Evolutionary conservation across 2,797 vertebrate species (phyloP).

Genomic region (Rallus crepitans): DNA sequence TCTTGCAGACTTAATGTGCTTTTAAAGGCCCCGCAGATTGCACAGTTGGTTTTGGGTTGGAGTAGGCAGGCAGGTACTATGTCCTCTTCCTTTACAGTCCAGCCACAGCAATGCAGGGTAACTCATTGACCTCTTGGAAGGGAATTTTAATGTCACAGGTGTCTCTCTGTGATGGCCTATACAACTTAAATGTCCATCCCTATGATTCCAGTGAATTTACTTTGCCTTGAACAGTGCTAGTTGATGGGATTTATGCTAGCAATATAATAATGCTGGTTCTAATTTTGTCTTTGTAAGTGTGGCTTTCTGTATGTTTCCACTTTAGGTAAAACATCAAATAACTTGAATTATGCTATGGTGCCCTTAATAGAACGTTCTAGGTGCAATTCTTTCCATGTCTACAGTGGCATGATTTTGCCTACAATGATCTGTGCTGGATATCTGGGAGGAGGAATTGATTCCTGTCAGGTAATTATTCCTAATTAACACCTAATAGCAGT

Average conservation of each 20-base stretch:
- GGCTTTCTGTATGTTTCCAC: background rate
- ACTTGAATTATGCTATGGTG: constrained; percentile 74
- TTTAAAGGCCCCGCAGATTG: background rate
- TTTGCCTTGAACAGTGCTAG: background rate
- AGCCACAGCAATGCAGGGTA: background rate
- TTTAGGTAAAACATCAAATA: constrained; percentile 76
- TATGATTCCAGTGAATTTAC: background rate
- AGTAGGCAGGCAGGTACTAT: background rate
- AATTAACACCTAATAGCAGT: background rate
- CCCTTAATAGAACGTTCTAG: constrained; percentile 69
- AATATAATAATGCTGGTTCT: background rate
- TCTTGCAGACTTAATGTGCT: background rate
- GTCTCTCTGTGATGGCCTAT: background rate
- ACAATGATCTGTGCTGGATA: constrained; percentile 91
- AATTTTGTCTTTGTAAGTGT: background rate
- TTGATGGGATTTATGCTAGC: background rate
- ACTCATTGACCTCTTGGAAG: background rate
- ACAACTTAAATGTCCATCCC: background rate
- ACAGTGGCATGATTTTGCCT: constrained; percentile 78
- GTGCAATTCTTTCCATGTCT: constrained; percentile 79
- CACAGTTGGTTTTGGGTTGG: background rate
- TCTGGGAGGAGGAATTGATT: constrained; percentile 84
- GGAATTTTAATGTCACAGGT: background rate
- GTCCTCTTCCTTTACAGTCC: background rate
- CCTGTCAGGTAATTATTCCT: constrained; percentile 87